phyloP scores from a whole-genome alignment of 2,888 invertebrate species.

The Heteromurus nitidus region DNA sequence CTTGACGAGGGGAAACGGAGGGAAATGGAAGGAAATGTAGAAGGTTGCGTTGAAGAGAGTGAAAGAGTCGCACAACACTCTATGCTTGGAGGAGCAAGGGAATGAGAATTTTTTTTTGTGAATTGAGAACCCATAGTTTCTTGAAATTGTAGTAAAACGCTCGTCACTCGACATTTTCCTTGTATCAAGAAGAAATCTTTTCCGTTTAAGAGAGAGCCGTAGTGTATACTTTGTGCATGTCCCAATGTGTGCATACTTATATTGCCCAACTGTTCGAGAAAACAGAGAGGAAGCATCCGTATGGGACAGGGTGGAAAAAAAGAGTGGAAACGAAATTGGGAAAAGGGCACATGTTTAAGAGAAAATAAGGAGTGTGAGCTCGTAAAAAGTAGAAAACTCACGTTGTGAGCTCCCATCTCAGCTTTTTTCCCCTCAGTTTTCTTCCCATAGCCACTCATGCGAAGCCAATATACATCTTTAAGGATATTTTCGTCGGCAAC shows the following conservation, averaged over 20 bases:
- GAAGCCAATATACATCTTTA: constrained; percentile 17
- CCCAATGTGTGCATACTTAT: neutral
- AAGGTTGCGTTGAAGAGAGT: constrained; percentile 29
- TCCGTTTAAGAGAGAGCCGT: neutral
- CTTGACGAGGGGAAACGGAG: constrained; percentile 39
- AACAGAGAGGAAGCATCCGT: neutral
- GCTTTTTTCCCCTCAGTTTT: neutral
- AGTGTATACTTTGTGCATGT: no score
- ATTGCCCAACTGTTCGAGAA: neutral
- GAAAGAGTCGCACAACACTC: constrained; percentile 12
- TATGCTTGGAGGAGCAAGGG: neutral
- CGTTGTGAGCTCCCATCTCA: neutral
- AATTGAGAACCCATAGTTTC: constrained; percentile 14
- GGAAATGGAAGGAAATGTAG: constrained; percentile 55
- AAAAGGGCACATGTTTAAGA: constrained; percentile 15
- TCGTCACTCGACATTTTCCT: neutral
- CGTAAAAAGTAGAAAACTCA: neutral
- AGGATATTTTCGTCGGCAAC: constrained; percentile 5
- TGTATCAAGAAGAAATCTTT: constrained; percentile 4
- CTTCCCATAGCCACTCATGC: constrained; percentile 41
- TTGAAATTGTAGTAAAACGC: constrained; percentile 13
- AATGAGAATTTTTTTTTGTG: constrained; percentile 19
- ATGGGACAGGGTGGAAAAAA: constrained; percentile 10
- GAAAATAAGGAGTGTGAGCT: no score
- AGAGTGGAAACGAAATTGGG: constrained; percentile 11